These are phyloP conservation scores for Pomatostomus ruficeps DNA, from an alignment of 2,113 vertebrate species.

Conservation along the genomic window DNA sequence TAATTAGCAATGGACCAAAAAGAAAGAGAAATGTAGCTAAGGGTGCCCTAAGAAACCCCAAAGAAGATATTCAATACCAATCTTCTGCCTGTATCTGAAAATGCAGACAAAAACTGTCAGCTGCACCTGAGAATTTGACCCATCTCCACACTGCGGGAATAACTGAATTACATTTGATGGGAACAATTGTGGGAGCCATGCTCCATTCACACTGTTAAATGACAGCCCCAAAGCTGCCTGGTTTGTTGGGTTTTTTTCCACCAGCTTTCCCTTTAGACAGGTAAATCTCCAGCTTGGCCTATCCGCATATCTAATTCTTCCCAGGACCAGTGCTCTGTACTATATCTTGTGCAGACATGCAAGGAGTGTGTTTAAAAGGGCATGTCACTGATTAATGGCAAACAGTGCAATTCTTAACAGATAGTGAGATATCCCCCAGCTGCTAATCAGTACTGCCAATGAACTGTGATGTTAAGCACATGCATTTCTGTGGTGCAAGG, in stretches of 20 bases:
- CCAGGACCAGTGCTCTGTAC: neutral
- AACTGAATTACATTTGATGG: neutral
- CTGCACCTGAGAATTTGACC: neutral
- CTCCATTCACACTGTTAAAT: neutral
- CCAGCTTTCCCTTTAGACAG: neutral
- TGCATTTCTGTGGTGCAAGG: neutral
- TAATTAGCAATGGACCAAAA: neutral
- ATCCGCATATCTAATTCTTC: neutral
- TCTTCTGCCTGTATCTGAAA: neutral
- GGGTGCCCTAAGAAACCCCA: neutral
- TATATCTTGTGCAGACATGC: neutral
- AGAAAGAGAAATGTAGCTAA: neutral
- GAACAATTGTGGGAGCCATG: fast-evolving
- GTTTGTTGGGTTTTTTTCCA: neutral
- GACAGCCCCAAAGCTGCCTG: neutral
- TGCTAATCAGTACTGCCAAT: neutral
- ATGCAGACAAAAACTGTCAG: neutral
- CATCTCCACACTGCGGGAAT: fast-evolving
- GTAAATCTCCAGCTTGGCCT: neutral
- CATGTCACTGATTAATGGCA: neutral
- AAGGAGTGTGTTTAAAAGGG: neutral
- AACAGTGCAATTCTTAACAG: neutral
- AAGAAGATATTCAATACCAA: neutral
- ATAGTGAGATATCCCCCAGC: neutral
- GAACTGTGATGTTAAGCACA: neutral